Evolutionary conservation across 2,797 vertebrate species (phyloP), one percentile per base, ranked within the genome.

Genomic region (Mico argentatus): DNA sequence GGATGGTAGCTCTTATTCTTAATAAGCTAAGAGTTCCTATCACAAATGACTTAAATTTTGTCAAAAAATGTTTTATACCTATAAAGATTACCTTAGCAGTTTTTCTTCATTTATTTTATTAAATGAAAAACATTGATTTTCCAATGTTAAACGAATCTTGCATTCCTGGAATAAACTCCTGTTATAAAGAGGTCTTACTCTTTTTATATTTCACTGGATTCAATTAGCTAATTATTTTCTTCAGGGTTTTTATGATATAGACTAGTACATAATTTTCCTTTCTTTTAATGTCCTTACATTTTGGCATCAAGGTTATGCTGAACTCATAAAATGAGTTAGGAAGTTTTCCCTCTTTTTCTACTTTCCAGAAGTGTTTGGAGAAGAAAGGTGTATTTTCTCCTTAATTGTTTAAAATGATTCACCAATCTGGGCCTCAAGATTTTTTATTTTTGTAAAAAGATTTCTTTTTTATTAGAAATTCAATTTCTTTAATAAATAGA

Each of bases 181-280:
- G 67, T 93, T 83, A 20, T 44, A 41, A 91, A 85, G 41, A 79
- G 79, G 67, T 75, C 61, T 79, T 91, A 26, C 33, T 81, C 20
- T 75, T 67, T 89, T 89, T 52, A 33, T 41, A 26, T 91, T 52
- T 82, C 57, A 80, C 39, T 95, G 48, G 27, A 90, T 96, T 91
- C 92, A 86, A 59, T 76, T 80, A 91, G 48, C 52, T 80, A 67
- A 94, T 95, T 94, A 67, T 83, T 61, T 88, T 96, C 93, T 93
- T 94, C 39, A 64, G 24, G 7, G 27, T 82, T 93, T 59, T 91
- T 94, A 87, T 90, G 22, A 88, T 36, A 55, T 59, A 87, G 41
- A 84, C 80, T 92, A 72, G 39, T 50, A 61, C 75, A 41, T 48
- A 79, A 88, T 84, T 90, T 92, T 90, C 86, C 50, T 96, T 76